Conservation (phyloP, 2,113 vertebrate genomes). For the Piprites chloris region DNA sequence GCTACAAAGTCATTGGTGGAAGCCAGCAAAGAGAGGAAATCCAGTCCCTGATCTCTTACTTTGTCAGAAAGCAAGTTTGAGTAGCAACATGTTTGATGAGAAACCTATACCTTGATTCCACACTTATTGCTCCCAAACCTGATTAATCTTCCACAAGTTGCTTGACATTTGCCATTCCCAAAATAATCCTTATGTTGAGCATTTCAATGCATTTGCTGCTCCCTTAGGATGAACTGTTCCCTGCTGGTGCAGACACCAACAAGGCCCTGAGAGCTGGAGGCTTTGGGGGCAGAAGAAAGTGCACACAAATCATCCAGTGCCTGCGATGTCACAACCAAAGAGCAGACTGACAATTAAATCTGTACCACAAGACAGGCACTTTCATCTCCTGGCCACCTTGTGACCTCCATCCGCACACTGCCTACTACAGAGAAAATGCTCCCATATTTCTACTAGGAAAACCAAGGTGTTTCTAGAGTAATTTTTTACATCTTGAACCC, state of each 20-base stretch:
- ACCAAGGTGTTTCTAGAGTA: not conserved
- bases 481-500: not conserved
- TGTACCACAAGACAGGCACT: not conserved
- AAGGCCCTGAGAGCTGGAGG: not conserved
- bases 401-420: not conserved
- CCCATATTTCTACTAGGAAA: not conserved
- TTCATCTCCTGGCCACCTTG: not conserved
- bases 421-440: not conserved
- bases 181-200: not conserved
- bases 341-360: not conserved
- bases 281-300: not conserved
- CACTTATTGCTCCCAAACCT: not conserved
- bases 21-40: not conserved
- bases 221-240: not conserved
- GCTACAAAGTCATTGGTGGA: not conserved
- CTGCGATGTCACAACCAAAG: accelerated
- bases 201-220: not conserved
- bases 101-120: not conserved
- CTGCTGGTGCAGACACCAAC: not conserved
- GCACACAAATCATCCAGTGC: not conserved
- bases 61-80: not conserved
- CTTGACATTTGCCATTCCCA: not conserved
- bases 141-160: not conserved
- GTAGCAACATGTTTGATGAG: not conserved
- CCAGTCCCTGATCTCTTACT: accelerated